Percentiles rank a stretch among this genome's conserved stretches.
These are phyloP conservation scores for Eulithis testata DNA, from an alignment of 2,888 invertebrate species.

Conservation along the genomic window DNA sequence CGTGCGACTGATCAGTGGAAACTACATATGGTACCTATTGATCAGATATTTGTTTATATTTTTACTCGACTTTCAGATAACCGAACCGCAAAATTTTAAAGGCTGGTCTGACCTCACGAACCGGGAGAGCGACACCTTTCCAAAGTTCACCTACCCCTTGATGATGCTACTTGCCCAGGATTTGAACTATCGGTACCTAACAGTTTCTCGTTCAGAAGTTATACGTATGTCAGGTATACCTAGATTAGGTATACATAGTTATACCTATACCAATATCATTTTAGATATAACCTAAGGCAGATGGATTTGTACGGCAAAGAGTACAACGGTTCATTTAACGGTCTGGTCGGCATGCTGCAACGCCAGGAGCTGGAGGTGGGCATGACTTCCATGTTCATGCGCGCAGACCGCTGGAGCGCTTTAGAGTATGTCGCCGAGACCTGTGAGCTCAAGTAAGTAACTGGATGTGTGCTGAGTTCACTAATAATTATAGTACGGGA, in stretches of 20 bases:
- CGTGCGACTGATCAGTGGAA: no score
- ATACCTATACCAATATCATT: not conserved
- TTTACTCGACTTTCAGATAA: constrained; percentile 49
- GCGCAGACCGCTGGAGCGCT: constrained; percentile 80
- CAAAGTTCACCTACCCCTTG: constrained; percentile 71
- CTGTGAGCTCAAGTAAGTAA: constrained; percentile 62
- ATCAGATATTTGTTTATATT: no score
- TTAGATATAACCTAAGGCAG: constrained; percentile 64
- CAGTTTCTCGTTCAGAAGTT: not conserved
- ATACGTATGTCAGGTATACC: not conserved
- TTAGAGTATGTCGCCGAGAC: constrained; percentile 83
- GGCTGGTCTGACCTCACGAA: constrained; percentile 66
- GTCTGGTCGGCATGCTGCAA: constrained; percentile 83
- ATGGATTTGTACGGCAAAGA: constrained; percentile 81
- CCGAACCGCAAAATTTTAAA: constrained; percentile 64
- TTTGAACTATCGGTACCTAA: constrained; percentile 59
- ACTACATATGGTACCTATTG: no score
- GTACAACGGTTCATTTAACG: constrained; percentile 84
- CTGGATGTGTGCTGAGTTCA: no score
- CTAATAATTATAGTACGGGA: not conserved
- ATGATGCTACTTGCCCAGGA: constrained; percentile 67
- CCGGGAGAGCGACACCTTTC: constrained; percentile 69
- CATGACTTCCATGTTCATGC: constrained; percentile 81
- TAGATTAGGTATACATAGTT: no score
- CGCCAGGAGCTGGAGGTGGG: constrained; percentile 81